Percentiles rank a stretch among this genome's conserved stretches.
These are phyloP conservation scores for Platysteira castanea DNA, from an alignment of 2,113 vertebrate species.

Conservation along the genomic window DNA sequence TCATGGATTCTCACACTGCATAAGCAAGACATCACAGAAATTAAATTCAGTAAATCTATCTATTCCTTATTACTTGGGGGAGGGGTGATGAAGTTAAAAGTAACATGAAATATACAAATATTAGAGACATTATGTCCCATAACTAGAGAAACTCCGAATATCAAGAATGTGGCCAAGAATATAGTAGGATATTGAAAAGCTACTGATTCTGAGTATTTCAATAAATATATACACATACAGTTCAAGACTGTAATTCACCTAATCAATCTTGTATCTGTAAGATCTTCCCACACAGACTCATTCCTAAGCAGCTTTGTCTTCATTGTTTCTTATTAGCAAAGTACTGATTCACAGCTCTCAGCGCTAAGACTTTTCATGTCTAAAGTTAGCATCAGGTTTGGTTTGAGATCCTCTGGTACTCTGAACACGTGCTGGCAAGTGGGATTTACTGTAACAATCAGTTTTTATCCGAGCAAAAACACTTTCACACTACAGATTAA, in stretches of 20 bases:
- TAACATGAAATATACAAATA: not conserved
- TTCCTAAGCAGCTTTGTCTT: not conserved
- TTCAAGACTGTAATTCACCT: not conserved
- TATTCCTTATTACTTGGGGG: not conserved
- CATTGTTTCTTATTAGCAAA: not conserved
- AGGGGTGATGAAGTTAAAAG: not conserved
- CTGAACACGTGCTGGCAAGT: not conserved
- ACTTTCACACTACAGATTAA: not conserved
- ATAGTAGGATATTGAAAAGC: not conserved
- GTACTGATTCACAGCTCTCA: not conserved
- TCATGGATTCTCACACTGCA: not conserved
- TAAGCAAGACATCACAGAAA: not conserved
- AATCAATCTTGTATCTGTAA: not conserved
- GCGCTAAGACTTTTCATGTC: not conserved
- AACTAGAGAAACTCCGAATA: not conserved
- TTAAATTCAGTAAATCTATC: not conserved
- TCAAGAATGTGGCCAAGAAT: not conserved
- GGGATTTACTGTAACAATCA: not conserved
- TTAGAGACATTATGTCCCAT: not conserved
- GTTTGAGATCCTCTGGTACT: not conserved
- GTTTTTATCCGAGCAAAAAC: not conserved
- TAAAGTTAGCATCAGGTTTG: not conserved
- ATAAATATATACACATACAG: not conserved
- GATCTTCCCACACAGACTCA: not conserved
- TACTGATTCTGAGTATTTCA: not conserved